Base-by-base conservation (phyloP, 2,113 vertebrate species). In the Hyaena hyaena region DNA sequence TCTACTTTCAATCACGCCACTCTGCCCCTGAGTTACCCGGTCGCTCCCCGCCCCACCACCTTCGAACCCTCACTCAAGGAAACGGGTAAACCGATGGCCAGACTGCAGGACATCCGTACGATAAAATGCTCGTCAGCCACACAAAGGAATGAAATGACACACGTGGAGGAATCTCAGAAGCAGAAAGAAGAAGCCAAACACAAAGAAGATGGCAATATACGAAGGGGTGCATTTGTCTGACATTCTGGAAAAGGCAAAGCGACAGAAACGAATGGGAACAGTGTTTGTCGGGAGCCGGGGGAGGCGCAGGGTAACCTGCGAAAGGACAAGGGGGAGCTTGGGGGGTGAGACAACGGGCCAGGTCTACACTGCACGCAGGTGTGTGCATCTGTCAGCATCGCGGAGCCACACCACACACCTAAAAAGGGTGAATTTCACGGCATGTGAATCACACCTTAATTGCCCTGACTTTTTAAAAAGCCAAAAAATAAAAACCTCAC, bases 391-490 rank as follows among this genome's bases (percentile, higher is more conserved):
- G 43, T 88, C 50, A 77, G 87, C n/a, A 45, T 66, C 50, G 23
- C 71, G 35, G 66, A 65, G 74, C 50, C 10, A 10, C 39, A 10
- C 8, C 31, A 8, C 21, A 28, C 10, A 31, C 10, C 14, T n/a
- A 26, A 14, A 93, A 83, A 90, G 53, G 50, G 48, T 9, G 33
- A 19, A 79, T 90, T 87, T 71, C 26, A n/a, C 43, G 39, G 16
- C 35, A 61, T 65, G 23, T 68, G 86, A 94, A 92, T 43, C 48
- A 83, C 28, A 91, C 8, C 14, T 61, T 77, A 84, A 71, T 48
- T 71, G 45, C 17, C 19, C 2, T 85, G 65, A 50, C 68, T 76
- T 89, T 90, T 90, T 5, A 80, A 39, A 87, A 65, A 55, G 28
- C 48, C 61, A 66, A 79, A 58, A 85, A 80, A 33, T 16, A 26